Base-by-base conservation (phyloP, 2,888 invertebrate species). In the Acleris literana region DNA sequence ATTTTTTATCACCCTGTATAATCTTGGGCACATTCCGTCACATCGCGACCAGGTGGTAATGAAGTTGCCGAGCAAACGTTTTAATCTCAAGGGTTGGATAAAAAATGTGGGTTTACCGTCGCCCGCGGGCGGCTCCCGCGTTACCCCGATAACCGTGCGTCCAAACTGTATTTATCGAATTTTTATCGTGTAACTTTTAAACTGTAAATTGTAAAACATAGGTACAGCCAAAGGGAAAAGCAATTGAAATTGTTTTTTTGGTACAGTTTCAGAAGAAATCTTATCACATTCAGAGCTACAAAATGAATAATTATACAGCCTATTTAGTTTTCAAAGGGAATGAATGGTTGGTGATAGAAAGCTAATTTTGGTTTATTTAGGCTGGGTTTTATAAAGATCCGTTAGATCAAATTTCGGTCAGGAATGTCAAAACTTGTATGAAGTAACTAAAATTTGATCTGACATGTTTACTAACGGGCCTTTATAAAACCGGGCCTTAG, bases 61-160 rank as follows among this genome's bases (percentile, higher is more conserved):
- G 48, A 7, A 17, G n/a, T 39, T 39, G 39, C 39, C 33, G 9
- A 20, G 54, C 39, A 18, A 54, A 29, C 49, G 43, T 25, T 51
- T 65, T 60, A 55, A 44, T 60, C 20, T 29, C 11, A 20, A 48
- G 60, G 51, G 59, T 48, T 64, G 55, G 51, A 17, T 53, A 71
- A 68, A 71, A 68, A 63, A 65, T 70, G 70, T 71, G 69, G 76
- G 73, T 76, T 77, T 72, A 74, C 78, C 73, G 73, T 80, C 74
- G 87, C 87, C 83, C 70, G 74, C 73, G 80, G 85, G 76, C 78
- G 58, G 80, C 85, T 81, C 68, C 88, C 82, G 87, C 68, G 82
- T 76, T 88, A 89, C 89, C 80, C 86, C 74, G 85, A 88, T 85
- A 83, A 81, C 72, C 74, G 79, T 68, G 61, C 77, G 84, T 86